Evolutionary conservation across 2,888 invertebrate species (phyloP).

Genomic region (Baccha elongata): DNA sequence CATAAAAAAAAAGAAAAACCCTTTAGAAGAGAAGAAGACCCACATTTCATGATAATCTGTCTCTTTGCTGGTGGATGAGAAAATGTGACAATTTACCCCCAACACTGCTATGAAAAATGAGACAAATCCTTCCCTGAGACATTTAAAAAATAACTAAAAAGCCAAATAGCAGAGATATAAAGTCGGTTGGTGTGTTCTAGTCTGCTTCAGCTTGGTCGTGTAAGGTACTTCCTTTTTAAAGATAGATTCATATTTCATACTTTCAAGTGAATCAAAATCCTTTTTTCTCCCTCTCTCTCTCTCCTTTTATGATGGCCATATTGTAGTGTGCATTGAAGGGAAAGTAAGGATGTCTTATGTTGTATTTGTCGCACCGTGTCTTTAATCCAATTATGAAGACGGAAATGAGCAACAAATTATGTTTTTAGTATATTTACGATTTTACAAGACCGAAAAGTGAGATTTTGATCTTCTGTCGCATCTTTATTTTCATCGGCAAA

Average conservation of each 20-base stretch:
- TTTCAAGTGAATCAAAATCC: conserved; percentile 17
- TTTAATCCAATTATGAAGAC: conserved; percentile 57
- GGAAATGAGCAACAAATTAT: conserved; percentile 54
- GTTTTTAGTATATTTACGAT: background rate
- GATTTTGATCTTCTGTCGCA: conserved; percentile 10
- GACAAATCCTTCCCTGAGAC: conserved; percentile 36
- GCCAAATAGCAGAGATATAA: conserved; percentile 36
- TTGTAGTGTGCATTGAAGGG: background rate
- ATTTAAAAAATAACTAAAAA: conserved; percentile 22
- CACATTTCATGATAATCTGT: conserved; percentile 57
- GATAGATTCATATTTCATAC: conserved; percentile 34
- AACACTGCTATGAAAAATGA: conserved; percentile 51
- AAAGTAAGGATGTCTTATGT: conserved; percentile 7
- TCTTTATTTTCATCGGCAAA: background rate
- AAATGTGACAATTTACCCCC: conserved; percentile 52
- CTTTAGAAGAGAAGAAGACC: conserved; percentile 36
- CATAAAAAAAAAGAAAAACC: background rate
- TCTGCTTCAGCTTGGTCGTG: background rate
- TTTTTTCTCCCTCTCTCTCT: background rate
- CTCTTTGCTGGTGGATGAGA: conserved; percentile 14
- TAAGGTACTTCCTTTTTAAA: conserved; percentile 7
- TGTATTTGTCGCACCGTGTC: conserved; percentile 1
- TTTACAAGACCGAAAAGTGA: conserved; percentile 1
- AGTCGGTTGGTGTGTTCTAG: conserved; percentile 9
- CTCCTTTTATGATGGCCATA: background rate